These are phyloP conservation scores for Ammospiza maritima DNA, from an alignment of 2,797 vertebrate species.

Conservation along the genomic window DNA sequence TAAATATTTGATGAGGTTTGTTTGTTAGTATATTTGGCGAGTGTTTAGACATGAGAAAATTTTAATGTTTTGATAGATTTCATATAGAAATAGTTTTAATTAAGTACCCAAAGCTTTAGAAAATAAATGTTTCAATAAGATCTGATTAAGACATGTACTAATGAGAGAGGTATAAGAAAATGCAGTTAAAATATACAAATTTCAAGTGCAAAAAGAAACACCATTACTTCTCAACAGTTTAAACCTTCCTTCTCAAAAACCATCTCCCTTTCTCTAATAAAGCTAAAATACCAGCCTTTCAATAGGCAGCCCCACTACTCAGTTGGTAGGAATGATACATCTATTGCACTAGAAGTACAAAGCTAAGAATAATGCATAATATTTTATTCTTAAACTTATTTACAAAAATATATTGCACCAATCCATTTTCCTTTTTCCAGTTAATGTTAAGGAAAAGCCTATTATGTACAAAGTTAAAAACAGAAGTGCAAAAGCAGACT, in stretches of 20 bases:
- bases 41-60: neutral
- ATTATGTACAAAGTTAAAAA: slow-evolving; percentile 73
- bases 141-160: slow-evolving; percentile 12
- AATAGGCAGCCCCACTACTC: neutral
- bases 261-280: neutral
- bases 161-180: slow-evolving; percentile 48
- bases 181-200: neutral
- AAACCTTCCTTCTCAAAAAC: neutral
- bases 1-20: neutral
- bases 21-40: neutral
- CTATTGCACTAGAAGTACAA: slow-evolving; percentile 40
- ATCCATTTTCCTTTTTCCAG: slow-evolving; percentile 46
- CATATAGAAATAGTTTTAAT: slow-evolving; percentile 45
- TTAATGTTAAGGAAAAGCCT: slow-evolving; percentile 45
- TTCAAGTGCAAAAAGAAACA: slow-evolving; percentile 37
- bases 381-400: slow-evolving; percentile 70
- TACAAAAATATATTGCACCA: slow-evolving; percentile 75
- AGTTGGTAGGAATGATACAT: slow-evolving; percentile 17
- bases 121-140: slow-evolving; percentile 33
- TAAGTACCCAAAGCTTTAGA: slow-evolving; percentile 40
- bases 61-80: neutral
- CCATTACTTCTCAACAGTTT: neutral
- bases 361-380: slow-evolving; percentile 50
- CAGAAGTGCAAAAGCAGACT: slow-evolving; percentile 71
- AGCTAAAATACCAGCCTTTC: slow-evolving; percentile 24